Evolutionary conservation across 2,113 vertebrate genomes (phyloP).

Genomic region (Synodontis membranacea): DNA sequence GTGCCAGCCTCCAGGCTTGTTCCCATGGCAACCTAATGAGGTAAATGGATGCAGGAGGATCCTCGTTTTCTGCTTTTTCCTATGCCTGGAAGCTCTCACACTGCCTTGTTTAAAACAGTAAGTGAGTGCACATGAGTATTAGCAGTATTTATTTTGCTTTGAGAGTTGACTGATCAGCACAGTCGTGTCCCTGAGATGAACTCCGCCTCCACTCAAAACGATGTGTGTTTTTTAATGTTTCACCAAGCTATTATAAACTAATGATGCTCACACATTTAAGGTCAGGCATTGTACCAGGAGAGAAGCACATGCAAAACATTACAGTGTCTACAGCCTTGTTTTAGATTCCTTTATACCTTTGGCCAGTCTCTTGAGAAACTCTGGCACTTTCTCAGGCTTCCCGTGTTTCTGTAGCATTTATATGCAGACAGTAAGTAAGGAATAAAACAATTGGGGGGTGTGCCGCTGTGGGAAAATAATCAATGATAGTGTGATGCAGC

Average conservation of each 20-base stretch:
- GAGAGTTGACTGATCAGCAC: conserved; percentile 1
- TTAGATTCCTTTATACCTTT: not conserved
- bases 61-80: conserved; percentile 64
- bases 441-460: not conserved
- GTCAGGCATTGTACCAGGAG: not conserved
- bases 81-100: conserved; percentile 45
- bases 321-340: not conserved
- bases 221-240: not conserved
- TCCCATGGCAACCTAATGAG: conserved; percentile 76
- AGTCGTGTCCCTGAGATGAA: not conserved
- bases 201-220: not conserved
- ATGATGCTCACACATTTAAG: not conserved
- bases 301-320: not conserved
- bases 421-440: not conserved
- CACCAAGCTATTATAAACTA: not conserved
- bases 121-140: conserved; percentile 15
- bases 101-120: conserved; percentile 17
- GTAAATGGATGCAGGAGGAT: conserved; percentile 74
- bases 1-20: conserved; percentile 73
- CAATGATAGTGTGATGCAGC: not conserved
- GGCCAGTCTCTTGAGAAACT: not conserved
- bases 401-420: not conserved
- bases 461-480: not conserved
- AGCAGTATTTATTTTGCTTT: not conserved
- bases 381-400: not conserved